Base-by-base conservation (phyloP, 2,797 vertebrate species). In the Malacoctenus gilli region DNA sequence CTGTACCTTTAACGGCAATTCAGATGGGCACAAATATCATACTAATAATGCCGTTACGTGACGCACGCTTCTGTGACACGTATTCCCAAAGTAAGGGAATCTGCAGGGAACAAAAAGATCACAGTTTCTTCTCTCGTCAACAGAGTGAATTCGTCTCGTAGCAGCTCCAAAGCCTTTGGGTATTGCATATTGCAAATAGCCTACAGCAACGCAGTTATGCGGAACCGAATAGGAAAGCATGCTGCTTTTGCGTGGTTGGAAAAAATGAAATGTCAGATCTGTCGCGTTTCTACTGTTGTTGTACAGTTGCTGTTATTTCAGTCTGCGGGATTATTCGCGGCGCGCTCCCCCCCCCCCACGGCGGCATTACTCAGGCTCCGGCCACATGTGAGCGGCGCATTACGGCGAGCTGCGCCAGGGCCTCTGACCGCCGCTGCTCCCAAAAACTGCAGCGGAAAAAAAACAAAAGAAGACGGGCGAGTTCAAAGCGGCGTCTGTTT, bases 221-320 rank as follows among this genome's bases (percentile, higher is more conserved):
- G 77, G 84, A 81, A 73, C 75, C 77, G 75, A 80, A 79, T 51
- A 63, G 68, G 68, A 69, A 69, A 73, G 60, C 64, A 59, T 0
- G 1, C 77, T 68, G 79, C 80, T 77, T 85, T 81, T 53, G 75
- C 71, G 60, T 68, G 79, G 72, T 86, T 84, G n/a, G n/a, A n/a
- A 64, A 71, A 80, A 79, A 82, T 70, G 56, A 76, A 77, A 85
- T 78, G 80, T 83, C 61, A 84, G 78, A 80, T 85, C 76, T 74
- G 61, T 46, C 62, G 68, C 75, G 64, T 85, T 85, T 83, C n/a
- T n/a, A n/a, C n/a, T n/a, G 87, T 85, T 81, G 78, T 88, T 18
- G 46, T 72, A 82, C 84, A 83, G 86, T 84, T 89, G 84, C 88
- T 90, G 88, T 91, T 88, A 85, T 91, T 91, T 85, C 75, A 86